A percentile compares a stretch with the other conserved stretches of the same genome.
Conservation (phyloP, 2,113 vertebrate species). For the Centropus bengalensis region DNA sequence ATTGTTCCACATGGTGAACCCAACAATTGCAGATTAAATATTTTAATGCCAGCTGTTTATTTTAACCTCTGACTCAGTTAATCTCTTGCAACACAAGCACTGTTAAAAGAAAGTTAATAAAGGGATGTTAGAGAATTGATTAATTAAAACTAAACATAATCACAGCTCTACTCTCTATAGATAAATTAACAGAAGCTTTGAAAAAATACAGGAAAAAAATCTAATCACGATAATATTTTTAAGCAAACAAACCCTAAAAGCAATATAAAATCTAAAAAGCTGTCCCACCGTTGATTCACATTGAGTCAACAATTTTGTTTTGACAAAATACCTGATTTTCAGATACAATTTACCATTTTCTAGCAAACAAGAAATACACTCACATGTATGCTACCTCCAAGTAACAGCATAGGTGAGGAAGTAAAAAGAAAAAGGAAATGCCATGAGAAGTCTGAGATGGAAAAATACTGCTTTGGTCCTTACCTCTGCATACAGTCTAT, state of each 20-base stretch:
- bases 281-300: not conserved
- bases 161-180: constrained; percentile 13
- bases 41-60: constrained; percentile 69
- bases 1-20: constrained; percentile 49
- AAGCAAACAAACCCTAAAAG: not conserved
- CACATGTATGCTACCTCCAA: not conserved
- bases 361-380: not conserved
- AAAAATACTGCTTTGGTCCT: not conserved
- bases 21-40: constrained; percentile 52
- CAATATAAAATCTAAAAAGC: not conserved
- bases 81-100: constrained; percentile 69
- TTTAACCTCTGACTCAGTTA: constrained; percentile 70
- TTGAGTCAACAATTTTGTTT: not conserved
- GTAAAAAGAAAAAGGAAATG: not conserved
- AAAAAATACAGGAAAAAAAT: constrained; percentile 18
- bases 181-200: constrained; percentile 28
- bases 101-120: constrained; percentile 72
- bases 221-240: not conserved
- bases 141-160: constrained; percentile 67
- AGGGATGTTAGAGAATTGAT: constrained; percentile 48
- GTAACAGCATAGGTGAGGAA: not conserved
- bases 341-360: not conserved
- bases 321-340: not conserved
- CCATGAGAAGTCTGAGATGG: not conserved
- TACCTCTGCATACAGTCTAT: not conserved